Conservation (phyloP, 2,888 invertebrate species). For the Cataglyphis rosenhaueri region DNA sequence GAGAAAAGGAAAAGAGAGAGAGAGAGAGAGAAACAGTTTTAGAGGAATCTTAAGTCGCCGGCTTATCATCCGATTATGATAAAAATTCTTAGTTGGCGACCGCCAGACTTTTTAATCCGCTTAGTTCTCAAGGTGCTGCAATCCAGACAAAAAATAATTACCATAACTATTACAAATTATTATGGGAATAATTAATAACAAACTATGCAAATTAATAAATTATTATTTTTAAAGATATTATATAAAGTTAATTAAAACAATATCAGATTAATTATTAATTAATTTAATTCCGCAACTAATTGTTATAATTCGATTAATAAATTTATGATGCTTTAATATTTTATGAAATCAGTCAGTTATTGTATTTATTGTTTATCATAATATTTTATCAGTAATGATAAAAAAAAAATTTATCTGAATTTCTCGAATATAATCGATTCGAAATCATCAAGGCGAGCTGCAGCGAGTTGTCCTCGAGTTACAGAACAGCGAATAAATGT, state of each 20-base stretch:
- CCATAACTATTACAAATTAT: background rate
- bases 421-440: background rate
- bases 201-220: background rate
- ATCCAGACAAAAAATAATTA: background rate
- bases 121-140: background rate
- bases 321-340: background rate
- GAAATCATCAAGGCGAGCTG: constrained; percentile 56
- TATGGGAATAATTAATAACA: background rate
- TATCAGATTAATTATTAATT: background rate
- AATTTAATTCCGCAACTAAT: background rate
- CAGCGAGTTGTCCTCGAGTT: constrained; percentile 65
- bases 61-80: constrained; percentile 32
- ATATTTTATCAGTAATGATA: background rate
- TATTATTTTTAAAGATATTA: background rate
- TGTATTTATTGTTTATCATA: background rate
- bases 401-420: constrained; percentile 8
- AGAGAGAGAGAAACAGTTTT: constrained; percentile 14
- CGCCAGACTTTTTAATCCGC: background rate
- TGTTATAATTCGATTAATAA: background rate
- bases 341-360: background rate
- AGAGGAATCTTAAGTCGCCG: constrained; percentile 7
- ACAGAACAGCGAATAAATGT: constrained; percentile 73
- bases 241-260: background rate
- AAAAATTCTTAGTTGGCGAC: constrained; percentile 31
- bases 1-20: background rate